These are phyloP conservation scores for Drosophila meridiana DNA, from an alignment of 2,888 invertebrate species.

Conservation along the genomic window DNA sequence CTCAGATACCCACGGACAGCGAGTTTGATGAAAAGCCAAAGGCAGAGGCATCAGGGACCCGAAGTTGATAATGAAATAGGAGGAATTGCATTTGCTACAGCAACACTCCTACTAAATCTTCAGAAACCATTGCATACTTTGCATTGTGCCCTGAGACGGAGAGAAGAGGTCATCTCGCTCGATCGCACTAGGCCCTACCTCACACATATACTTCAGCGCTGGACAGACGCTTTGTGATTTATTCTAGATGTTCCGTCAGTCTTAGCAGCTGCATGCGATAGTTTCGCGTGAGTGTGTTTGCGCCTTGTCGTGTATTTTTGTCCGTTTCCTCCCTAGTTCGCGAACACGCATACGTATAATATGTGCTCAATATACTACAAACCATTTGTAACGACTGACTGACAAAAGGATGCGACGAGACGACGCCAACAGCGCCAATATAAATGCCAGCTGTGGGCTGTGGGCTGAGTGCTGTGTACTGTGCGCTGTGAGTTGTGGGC, in stretches of 20 bases:
- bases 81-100: no score
- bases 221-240: no score
- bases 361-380: conserved; percentile 16
- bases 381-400: conserved; percentile 38
- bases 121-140: no score
- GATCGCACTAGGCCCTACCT: background rate
- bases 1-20: no score
- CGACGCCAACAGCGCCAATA: conserved; percentile 55
- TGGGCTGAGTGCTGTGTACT: background rate
- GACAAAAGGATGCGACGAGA: conserved; percentile 59
- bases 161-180: background rate
- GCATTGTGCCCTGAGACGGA: no score
- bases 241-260: background rate
- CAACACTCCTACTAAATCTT: no score
- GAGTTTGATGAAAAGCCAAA: no score
- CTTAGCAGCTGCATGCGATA: no score
- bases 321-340: background rate
- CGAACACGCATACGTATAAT: background rate
- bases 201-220: no score
- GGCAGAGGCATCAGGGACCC: no score
- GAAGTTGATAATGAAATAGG: no score
- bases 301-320: background rate
- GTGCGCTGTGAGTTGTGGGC: conserved; percentile 3
- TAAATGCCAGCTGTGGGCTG: conserved; percentile 33
- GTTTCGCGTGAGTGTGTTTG: background rate